These are phyloP conservation scores for Megastigmus dorsalis DNA, from an alignment of 2,888 invertebrate species.

Conservation along the genomic window DNA sequence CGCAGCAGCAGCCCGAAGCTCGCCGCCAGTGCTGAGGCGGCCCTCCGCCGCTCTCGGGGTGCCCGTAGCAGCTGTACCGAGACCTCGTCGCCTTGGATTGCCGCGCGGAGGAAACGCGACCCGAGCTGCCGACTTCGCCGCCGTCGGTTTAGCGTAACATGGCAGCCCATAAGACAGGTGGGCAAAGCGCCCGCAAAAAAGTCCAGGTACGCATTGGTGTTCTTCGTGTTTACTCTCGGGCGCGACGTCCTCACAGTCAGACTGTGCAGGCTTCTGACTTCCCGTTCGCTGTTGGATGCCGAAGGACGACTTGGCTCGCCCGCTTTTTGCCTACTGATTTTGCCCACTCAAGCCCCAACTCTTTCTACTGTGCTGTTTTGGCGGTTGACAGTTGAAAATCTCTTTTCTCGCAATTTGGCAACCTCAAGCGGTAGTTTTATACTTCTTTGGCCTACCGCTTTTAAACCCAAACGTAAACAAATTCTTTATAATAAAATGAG, in stretches of 20 bases:
- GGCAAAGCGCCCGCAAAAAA: conserved; percentile 76
- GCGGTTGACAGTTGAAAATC: no score
- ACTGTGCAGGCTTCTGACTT: no score
- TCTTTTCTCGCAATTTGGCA: no score
- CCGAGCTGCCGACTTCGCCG: neutral
- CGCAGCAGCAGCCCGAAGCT: neutral
- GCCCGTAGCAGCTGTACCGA: neutral
- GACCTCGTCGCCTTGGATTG: neutral
- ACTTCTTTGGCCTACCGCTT: neutral
- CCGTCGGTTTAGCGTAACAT: conserved; percentile 61
- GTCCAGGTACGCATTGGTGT: conserved; percentile 75
- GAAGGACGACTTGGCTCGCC: no score
- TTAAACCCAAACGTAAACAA: no score
- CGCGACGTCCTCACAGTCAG: no score
- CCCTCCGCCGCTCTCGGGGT: neutral
- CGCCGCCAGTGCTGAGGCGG: neutral
- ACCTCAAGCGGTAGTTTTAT: neutral
- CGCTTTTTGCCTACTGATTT: no score
- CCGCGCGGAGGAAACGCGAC: neutral
- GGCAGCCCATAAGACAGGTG: conserved; percentile 75
- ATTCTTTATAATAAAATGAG: no score
- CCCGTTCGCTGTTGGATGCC: no score
- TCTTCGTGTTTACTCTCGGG: no score
- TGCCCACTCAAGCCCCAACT: no score
- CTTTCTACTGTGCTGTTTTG: no score